Percentiles rank a stretch among this genome's conserved stretches.
phyloP scores from a whole-genome alignment of 2,888 invertebrate genomes.

The Netelia inedita region DNA sequence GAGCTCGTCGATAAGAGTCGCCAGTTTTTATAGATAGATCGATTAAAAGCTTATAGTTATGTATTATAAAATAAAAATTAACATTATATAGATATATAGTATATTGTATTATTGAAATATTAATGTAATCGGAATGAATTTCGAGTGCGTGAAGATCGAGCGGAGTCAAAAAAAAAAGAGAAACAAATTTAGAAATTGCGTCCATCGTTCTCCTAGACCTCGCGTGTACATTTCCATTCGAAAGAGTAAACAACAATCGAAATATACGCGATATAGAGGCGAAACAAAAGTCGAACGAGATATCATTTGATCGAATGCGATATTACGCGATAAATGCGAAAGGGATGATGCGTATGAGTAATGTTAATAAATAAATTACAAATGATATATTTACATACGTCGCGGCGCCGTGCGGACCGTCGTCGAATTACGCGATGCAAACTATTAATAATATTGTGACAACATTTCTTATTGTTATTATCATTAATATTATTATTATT shows the following conservation, averaged over 20 bases:
- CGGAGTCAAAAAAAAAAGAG: constrained; percentile 6
- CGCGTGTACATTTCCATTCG: constrained; percentile 48
- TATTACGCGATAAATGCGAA: constrained; percentile 51
- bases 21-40: constrained; percentile 59
- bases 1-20: constrained; percentile 15
- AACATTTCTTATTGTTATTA: constrained; percentile 55
- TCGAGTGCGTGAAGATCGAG: constrained; percentile 32
- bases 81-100: constrained; percentile 55
- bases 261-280: constrained; percentile 19
- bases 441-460: constrained; percentile 54
- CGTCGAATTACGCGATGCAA: constrained; percentile 40
- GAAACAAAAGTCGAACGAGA: constrained; percentile 31
- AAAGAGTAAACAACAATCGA: constrained; percentile 34
- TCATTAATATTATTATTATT: constrained; percentile 52
- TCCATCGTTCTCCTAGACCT: constrained; percentile 76
- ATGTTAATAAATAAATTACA: constrained; percentile 58
- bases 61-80: constrained; percentile 51
- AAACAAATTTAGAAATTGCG: constrained; percentile 71
- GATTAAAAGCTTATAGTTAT: constrained; percentile 56
- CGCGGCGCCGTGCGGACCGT: constrained; percentile 10
- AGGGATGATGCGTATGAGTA: constrained; percentile 22
- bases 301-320: constrained; percentile 18
- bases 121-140: constrained; percentile 33
- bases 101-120: constrained; percentile 44
- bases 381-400: constrained; percentile 63